Conservation (phyloP, 2,888 invertebrate species). For the Idaea aversata region DNA sequence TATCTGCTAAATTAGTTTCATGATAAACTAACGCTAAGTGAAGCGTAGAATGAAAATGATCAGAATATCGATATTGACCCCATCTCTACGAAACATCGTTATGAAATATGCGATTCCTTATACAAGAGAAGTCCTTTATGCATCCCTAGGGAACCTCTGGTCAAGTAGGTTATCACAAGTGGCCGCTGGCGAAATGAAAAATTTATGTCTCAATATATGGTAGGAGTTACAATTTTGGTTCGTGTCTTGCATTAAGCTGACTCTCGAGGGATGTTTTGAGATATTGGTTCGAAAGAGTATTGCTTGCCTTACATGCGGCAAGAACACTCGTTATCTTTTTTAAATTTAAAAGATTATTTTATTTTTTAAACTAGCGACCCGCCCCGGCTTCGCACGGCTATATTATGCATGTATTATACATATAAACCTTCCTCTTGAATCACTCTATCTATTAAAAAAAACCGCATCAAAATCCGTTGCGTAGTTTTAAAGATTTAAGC, state of each 20-base stretch:
- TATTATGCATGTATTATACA: too few species aligned
- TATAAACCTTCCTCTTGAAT: too few species aligned
- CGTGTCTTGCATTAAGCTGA: slow-evolving; percentile 59
- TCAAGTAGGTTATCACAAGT: slow-evolving; percentile 78
- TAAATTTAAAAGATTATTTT: not conserved
- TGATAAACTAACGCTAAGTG: too few species aligned
- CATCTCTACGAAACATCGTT: slow-evolving; percentile 53
- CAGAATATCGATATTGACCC: slow-evolving; percentile 29
- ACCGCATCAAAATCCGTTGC: too few species aligned
- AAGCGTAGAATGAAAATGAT: too few species aligned
- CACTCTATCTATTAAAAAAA: too few species aligned
- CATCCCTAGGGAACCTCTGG: slow-evolving; percentile 72
- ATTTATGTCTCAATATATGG: slow-evolving; percentile 79
- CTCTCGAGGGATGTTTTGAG: slow-evolving; percentile 51
- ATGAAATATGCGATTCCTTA: slow-evolving; percentile 81
- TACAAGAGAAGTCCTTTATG: slow-evolving; percentile 78
- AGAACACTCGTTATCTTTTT: slow-evolving; percentile 1
- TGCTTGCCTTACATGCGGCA: not conserved
- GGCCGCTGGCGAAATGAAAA: slow-evolving; percentile 76
- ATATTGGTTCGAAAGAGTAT: slow-evolving; percentile 9
- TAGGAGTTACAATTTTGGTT: slow-evolving; percentile 48
- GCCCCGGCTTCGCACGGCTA: too few species aligned
- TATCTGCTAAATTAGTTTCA: too few species aligned
- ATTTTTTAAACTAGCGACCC: too few species aligned
- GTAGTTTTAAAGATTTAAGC: too few species aligned